These are phyloP conservation scores for Chaetorhynchus papuensis DNA, from an alignment of 2,113 vertebrate species.

Conservation along the genomic window DNA sequence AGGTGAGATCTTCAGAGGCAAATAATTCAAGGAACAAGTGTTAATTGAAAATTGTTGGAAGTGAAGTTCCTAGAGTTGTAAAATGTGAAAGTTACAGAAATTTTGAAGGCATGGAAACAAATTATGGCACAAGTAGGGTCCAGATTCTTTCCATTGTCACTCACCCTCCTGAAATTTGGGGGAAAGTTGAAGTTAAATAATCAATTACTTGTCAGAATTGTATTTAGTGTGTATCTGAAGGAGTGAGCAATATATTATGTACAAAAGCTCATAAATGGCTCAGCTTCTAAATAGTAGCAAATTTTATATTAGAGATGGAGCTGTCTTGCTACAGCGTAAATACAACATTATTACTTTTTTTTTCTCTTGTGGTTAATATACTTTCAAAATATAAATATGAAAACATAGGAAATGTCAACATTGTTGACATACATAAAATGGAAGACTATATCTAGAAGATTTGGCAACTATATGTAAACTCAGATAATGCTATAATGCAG, in stretches of 20 bases:
- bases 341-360: background rate
- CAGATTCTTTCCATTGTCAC: background rate
- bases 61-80: background rate
- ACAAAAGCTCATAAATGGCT: background rate
- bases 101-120: background rate
- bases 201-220: background rate
- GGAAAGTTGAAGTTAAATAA: background rate
- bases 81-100: background rate
- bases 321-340: background rate
- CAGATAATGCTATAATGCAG: background rate
- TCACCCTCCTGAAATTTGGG: background rate
- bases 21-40: background rate
- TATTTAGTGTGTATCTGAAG: background rate
- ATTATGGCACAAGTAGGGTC: background rate
- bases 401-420: background rate
- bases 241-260: background rate
- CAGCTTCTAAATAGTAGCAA: background rate
- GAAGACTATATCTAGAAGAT: background rate
- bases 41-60: background rate
- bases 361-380: background rate
- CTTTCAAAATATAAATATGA: background rate
- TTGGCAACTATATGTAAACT: background rate
- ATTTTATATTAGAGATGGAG: background rate
- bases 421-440: background rate
- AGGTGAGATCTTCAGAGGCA: background rate